These are phyloP conservation scores for Drosophila miranda DNA, from an alignment of 1,140 invertebrate genomes.

Conservation along the genomic window DNA sequence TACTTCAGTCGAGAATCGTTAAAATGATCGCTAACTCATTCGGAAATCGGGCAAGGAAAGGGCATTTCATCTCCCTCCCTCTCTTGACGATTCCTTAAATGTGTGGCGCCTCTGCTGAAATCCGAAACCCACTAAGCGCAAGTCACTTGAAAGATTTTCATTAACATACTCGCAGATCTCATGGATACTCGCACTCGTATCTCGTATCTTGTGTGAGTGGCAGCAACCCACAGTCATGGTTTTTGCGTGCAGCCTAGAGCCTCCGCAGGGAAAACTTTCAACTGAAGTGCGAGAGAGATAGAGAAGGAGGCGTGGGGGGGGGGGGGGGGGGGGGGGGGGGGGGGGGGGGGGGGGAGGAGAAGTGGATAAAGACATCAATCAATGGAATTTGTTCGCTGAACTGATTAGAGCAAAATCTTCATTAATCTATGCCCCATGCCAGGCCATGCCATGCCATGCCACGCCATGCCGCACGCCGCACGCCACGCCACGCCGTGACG, in stretches of 20 bases:
- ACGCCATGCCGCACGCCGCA: not conserved
- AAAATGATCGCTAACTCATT: no score
- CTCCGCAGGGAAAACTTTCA: no score
- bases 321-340: no score
- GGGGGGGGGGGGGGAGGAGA: no score
- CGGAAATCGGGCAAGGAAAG: no score
- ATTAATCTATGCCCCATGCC: slow-evolving; percentile 16
- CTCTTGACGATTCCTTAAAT: no score
- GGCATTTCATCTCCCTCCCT: no score
- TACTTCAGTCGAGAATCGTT: no score
- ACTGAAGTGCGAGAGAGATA: no score
- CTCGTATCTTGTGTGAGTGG: slow-evolving; percentile 5
- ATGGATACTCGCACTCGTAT: no score
- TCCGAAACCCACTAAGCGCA: not conserved
- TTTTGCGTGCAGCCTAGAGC: slow-evolving; percentile 48
- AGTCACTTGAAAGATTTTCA: slow-evolving; percentile 67
- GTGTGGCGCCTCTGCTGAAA: no score
- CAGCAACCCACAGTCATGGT: slow-evolving; percentile 49
- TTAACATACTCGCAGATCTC: slow-evolving; percentile 39
- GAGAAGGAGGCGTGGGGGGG: no score
- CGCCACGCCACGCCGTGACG: not conserved
- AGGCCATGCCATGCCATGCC: not conserved
- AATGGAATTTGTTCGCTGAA: slow-evolving; percentile 26
- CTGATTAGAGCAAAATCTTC: slow-evolving; percentile 12
- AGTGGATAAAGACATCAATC: slow-evolving; percentile 38